These are phyloP conservation scores for Ophion slaviceki DNA, from an alignment of 2,888 invertebrate genomes.

Conservation along the genomic window DNA sequence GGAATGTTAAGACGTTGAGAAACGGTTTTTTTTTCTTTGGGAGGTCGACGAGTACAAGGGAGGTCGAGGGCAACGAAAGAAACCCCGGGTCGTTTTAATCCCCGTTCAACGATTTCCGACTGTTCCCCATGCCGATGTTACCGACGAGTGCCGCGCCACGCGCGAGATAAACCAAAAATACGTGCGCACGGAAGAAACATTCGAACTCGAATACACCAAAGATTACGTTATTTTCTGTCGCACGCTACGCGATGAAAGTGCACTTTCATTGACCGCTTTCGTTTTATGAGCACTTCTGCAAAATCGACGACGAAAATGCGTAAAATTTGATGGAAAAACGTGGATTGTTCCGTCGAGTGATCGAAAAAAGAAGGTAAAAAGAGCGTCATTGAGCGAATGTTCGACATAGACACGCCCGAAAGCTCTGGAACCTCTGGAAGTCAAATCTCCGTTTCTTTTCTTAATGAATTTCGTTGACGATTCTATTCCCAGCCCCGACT, in stretches of 20 bases:
- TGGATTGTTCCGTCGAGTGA: neutral
- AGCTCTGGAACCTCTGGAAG: neutral
- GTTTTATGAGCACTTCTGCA: neutral
- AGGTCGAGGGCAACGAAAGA: neutral
- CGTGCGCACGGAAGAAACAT: constrained; percentile 5
- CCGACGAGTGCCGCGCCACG: constrained; percentile 11
- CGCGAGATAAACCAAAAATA: constrained; percentile 38
- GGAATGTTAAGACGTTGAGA: constrained; percentile 54
- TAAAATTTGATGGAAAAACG: neutral
- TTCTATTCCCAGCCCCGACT: constrained; percentile 30
- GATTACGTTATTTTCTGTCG: neutral
- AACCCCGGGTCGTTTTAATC: constrained; percentile 1
- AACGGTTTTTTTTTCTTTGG: constrained; percentile 8
- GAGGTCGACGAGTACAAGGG: neutral
- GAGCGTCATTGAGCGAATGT: neutral
- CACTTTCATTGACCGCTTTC: neutral
- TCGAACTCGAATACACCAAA: constrained; percentile 38
- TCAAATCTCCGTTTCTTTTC: constrained; percentile 21
- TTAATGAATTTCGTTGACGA: constrained; percentile 30
- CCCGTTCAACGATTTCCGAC: constrained; percentile 45
- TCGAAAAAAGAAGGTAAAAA: constrained; percentile 16
- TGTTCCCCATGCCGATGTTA: constrained; percentile 13
- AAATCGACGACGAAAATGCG: neutral
- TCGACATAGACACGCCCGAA: constrained; percentile 4
- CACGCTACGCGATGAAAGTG: neutral